Conservation (phyloP, 2,888 invertebrate species). For the Sepioteuthis lessoniana region DNA sequence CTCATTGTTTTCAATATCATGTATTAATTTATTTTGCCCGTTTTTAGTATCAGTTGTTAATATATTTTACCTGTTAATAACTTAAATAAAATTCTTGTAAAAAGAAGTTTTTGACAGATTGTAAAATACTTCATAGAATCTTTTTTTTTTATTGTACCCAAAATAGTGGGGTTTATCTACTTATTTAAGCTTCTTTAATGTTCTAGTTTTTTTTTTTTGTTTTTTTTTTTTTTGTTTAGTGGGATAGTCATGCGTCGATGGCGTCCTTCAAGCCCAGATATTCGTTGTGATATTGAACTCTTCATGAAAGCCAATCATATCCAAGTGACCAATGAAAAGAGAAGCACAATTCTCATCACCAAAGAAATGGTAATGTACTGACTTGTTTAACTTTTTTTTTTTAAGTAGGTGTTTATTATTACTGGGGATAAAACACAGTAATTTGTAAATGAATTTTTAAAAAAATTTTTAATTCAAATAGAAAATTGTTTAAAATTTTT, state of each 20-base stretch:
- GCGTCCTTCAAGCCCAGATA: constrained; percentile 80
- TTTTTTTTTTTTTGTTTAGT: constrained; percentile 76
- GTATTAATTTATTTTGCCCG: no score
- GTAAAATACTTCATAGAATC: no score
- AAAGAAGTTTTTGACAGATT: no score
- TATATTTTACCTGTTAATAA: no score
- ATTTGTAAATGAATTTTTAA: constrained; percentile 43
- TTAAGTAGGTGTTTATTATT: background rate
- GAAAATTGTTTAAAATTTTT: no score
- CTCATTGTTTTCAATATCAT: no score
- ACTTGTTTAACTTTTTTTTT: background rate
- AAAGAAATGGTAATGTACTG: constrained; percentile 69
- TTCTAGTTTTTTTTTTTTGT: background rate
- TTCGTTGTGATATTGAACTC: constrained; percentile 82
- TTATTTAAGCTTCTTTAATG: no score
- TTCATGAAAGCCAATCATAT: constrained; percentile 84
- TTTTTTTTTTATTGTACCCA: no score
- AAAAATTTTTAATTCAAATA: background rate
- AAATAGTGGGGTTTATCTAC: no score
- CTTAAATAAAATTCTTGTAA: no score
- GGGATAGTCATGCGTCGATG: constrained; percentile 86
- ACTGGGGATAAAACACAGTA: background rate
- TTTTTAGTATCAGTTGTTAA: no score
- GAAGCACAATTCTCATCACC: constrained; percentile 70
- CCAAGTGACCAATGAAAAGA: constrained; percentile 76